These are phyloP conservation scores for Thunnus maccoyii DNA, from an alignment of 2,113 vertebrate species.

Conservation along the genomic window DNA sequence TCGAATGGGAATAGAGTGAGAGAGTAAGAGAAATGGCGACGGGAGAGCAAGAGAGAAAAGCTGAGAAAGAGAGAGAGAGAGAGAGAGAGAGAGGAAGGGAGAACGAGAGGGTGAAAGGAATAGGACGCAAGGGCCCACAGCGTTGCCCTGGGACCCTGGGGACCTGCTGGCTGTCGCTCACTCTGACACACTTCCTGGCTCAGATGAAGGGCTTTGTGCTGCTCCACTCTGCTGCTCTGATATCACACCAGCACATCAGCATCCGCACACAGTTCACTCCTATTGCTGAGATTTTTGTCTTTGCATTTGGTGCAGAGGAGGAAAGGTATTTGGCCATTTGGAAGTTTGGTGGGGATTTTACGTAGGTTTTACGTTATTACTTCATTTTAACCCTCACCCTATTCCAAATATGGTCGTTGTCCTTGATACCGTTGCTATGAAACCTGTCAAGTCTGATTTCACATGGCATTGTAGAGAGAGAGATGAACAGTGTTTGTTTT, in stretches of 20 bases:
- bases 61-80: neutral
- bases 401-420: conserved; percentile 16
- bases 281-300: conserved; percentile 30
- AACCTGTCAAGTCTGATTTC: conserved; percentile 22
- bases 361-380: neutral
- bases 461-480: conserved; percentile 10
- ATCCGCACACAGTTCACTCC: conserved; percentile 54
- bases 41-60: conserved; percentile 28
- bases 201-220: conserved; percentile 71
- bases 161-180: conserved; percentile 70
- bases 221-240: conserved; percentile 56
- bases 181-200: conserved; percentile 76
- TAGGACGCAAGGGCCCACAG: conserved; percentile 39
- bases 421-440: conserved; percentile 24
- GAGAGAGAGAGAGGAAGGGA: neutral
- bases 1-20: conserved; percentile 72
- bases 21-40: conserved; percentile 35
- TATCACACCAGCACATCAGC: conserved; percentile 64
- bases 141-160: conserved; percentile 54
- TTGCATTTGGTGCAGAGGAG: conserved; percentile 59
- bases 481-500: conserved; percentile 13
- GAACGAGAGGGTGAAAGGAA: conserved; percentile 17
- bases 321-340: conserved; percentile 24
- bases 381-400: neutral
- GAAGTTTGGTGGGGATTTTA: conserved; percentile 29